Evolutionary conservation across 2,797 vertebrate genomes (phyloP), one percentile per base, ranked within the genome.

Genomic region (Poeciliopsis turneri): DNA sequence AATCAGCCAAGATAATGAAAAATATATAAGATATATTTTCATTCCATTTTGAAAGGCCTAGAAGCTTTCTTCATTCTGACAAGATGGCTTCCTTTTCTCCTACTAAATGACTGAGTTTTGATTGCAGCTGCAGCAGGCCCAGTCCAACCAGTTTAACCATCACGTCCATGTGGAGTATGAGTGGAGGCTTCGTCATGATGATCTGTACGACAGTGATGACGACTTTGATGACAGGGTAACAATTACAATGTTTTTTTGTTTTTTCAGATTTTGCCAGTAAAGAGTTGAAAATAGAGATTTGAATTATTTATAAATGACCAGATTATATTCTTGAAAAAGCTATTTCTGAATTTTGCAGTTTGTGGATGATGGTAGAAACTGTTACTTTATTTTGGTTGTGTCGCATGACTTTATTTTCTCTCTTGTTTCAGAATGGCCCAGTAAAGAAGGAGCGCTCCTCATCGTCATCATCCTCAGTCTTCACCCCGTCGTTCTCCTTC

Each of bases 101-200:
- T 70, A 25, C 33, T 30, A 2, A 76, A 36, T 75, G 25, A 18
- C 33, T 70, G 33, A 12, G 4, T 39, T 78, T 23, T 49, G 47
- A 57, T 28, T 77, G n/a, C 80, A 97, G 97, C 92, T 97, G 84
- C 88, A 94, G 72, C 95, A 97, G 90, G 94, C 95, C 68, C 96
- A 96, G 88, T 95, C 88, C 80, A 93, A 96, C 87, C 93, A 94
- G 83, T 96, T 97, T 84, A 97, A 96, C 88, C 95, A 96, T 90
- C 96, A 96, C 0, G 82, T 96, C 79, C 95, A 97, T 0, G 96
- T 97, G 75, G 96, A 97, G 75, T 97, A 96, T 1, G 95, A 97
- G 82, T 96, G 96, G 96, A 90, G 93, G 61, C 89, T 97, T 72
- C 92, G 96, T 10, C 95, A 96, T 49, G 96, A 96, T 0, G 95